Evolutionary conservation across 2,888 invertebrate genomes (phyloP), one percentile per base, ranked within the genome.

Genomic region (Leucozona laternaria): DNA sequence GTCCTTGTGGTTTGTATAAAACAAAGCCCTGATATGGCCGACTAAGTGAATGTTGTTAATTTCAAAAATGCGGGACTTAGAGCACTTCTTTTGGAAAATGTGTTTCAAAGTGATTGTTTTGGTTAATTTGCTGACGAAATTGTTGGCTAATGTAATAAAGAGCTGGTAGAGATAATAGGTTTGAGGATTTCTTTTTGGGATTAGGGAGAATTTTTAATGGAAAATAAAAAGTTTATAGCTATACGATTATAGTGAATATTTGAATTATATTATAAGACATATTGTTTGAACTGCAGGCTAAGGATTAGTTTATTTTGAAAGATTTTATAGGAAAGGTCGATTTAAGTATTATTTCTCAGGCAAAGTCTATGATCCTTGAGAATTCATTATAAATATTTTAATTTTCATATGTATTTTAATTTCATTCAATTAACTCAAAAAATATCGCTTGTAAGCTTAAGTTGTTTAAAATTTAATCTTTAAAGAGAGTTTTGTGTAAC

Each of bases 71-170:
- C 43, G 48, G 15, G 4, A 22, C 37, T n/a, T 15, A 31, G 58
- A 57, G 75, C 43, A 57, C 48, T 53, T 53, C 6, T 76, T 66
- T 15, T 48, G 13, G 66, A 55, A 66, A 78, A 82, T 82, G 71
- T 73, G 71, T 66, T 79, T 50, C 58, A 70, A 86, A 86, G 66
- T 82, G 78, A 62, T 86, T 68, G 68, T 68, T 79, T 79, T 73
- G 86, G 86, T 82, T 86, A 86, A 86, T 86, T 86, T 86, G 78
- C 86, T 86, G 82, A 86, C 78, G 75, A 80, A 71, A 25, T 81
- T 77, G 66, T 77, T 62, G 13, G 60, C 17, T 43, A 53, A 58
- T 43, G 17, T 45, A 50, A 76, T 76, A 79, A 57, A 64, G 66
- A 28, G 45, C 22, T 43, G 15, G 0, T 60, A 50, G 20, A 13